A percentile compares a stretch with the other conserved stretches of the same genome.
Evolutionary conservation across 2,797 vertebrate genomes (phyloP).

Genomic region (Chromobotia macracanthus): DNA sequence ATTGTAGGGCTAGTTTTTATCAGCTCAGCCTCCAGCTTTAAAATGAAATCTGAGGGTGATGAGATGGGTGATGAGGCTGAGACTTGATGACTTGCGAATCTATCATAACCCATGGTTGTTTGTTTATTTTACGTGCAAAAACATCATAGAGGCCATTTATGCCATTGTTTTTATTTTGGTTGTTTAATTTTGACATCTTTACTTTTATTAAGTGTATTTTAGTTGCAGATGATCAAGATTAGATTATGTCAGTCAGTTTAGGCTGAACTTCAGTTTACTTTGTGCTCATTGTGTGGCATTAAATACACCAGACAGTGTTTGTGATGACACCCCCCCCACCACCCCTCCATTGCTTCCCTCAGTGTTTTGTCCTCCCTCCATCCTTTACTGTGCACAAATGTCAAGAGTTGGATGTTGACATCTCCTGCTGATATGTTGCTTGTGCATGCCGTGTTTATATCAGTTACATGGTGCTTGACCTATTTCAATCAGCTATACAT

Average conservation of each 20-base stretch:
- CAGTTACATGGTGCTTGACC: background rate
- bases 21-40: no score
- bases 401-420: slow-evolving; percentile 6
- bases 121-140: no score
- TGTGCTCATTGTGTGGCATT: slow-evolving; percentile 22
- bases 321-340: slow-evolving; percentile 7
- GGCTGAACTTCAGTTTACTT: background rate
- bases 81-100: no score
- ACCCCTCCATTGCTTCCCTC: slow-evolving; percentile 5
- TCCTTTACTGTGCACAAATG: slow-evolving; percentile 10
- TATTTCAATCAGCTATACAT: background rate
- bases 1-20: no score
- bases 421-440: background rate
- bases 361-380: background rate
- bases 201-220: background rate
- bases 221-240: slow-evolving; percentile 17
- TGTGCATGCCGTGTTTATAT: slow-evolving; percentile 1
- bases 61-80: no score
- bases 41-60: no score
- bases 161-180: no score
- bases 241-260: background rate
- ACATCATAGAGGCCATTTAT: no score
- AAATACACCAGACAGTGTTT: slow-evolving; percentile 20
- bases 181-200: no score
- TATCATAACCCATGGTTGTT: no score